phyloP scores from a whole-genome alignment of 2,113 vertebrate species.

The human (Homo sapiens) region GRCh38 chr2:43273501-43274000 shows the following conservation, averaged over 20 bases:
- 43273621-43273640: background rate
- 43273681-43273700: background rate
- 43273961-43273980: background rate
- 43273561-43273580: background rate
- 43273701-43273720: background rate
- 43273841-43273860: background rate
- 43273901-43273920: background rate
- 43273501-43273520: background rate
- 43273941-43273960: background rate
- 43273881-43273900: fast-evolving
- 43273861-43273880: background rate
- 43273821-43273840: background rate
- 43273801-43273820: constrained; percentile 43
- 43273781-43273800: constrained; percentile 59
- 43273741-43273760: constrained; percentile 59
- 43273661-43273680: background rate
- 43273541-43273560: background rate
- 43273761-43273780: constrained; percentile 51
- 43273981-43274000: background rate
- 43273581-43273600: background rate
- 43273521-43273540: background rate
- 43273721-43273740: background rate
- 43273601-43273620: background rate
- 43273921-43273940: background rate
- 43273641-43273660: background rate